phyloP scores from a whole-genome alignment of 2,797 vertebrate genomes.

The Psittacula derbiana region DNA sequence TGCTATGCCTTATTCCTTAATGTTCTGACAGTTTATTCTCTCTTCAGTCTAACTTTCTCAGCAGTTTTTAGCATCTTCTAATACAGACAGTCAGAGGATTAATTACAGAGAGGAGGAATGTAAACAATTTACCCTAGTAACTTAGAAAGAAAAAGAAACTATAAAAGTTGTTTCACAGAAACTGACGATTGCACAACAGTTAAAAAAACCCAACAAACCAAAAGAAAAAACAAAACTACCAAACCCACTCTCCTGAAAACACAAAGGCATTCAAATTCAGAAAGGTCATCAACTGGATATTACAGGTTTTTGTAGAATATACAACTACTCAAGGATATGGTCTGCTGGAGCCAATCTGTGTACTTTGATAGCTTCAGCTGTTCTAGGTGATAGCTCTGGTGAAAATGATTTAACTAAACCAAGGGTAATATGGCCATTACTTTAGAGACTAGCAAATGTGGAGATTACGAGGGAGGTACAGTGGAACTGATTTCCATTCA shows the following conservation, averaged over 20 bases:
- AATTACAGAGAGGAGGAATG: not conserved
- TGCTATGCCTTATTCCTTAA: not conserved
- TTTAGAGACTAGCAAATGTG: not conserved
- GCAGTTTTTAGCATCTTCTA: not conserved
- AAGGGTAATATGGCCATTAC: not conserved
- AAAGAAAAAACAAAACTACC: not conserved
- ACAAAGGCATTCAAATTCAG: not conserved
- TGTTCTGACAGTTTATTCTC: not conserved
- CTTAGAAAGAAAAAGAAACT: not conserved
- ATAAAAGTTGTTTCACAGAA: not conserved
- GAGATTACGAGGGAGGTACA: not conserved
- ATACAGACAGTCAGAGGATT: not conserved
- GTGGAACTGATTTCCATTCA: not conserved
- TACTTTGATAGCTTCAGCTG: not conserved
- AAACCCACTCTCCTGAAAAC: not conserved
- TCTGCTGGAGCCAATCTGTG: not conserved
- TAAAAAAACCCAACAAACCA: not conserved
- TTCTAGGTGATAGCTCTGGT: not conserved
- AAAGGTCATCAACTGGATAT: rapidly evolving
- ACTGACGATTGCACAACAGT: not conserved
- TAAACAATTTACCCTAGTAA: not conserved
- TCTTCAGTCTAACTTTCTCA: not conserved
- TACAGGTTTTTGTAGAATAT: not conserved
- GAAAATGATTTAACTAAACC: not conserved
- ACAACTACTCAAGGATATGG: not conserved